Evolutionary conservation across 2,888 invertebrate genomes (phyloP), one percentile per base, ranked within the genome.

Genomic region (Andrena chrysosceles): DNA sequence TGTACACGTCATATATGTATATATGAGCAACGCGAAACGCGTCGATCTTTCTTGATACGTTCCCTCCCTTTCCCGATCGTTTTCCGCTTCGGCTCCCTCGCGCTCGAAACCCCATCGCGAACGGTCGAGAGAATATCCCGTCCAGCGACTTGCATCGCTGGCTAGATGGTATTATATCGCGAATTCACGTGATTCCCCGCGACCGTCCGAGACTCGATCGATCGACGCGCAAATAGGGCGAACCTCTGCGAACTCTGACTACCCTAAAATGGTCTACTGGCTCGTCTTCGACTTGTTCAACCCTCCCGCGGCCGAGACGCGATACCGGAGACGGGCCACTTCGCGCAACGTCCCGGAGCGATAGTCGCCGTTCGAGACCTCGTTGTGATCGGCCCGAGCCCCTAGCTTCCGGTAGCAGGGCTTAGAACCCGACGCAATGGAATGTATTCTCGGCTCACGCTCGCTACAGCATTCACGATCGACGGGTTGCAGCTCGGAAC

Each of bases 1-100:
- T 49, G 20, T 68, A 67, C 26, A 48, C 48, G 20, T 59, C 10
- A 33, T 68, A 42, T 67, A 62, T 62, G 20, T 70, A 54, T 54
- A 16, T 74, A 60, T 33, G 31, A 80, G 86, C 83, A 83, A 52
- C 48, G 77, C 82, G 85, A 89, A 83, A 86, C 78, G 78, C 79
- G 70, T 77, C 81, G 60, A 42, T 42, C 42, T 20, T 52, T 31
- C 52, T 62, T 56, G 76, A 63, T 66, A 49, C 23, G 10, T 52
- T 35, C 54, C 54, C 52, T 10, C 52, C 26, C 10, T 3, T 13
- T 2, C 20, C 56, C 56, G 23, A n/a, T 56, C 56, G 26, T 56
- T 10, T 4, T 13, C 56, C 56, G 23, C 26, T 26, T 56, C 10
- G 56, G 52, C 0, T 8, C 59, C 49, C 64, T 26, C 23, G n/a